Evolutionary conservation across 2,888 invertebrate genomes (phyloP), one percentile per base, ranked within the genome.

Genomic region (Sinelater perroti): DNA sequence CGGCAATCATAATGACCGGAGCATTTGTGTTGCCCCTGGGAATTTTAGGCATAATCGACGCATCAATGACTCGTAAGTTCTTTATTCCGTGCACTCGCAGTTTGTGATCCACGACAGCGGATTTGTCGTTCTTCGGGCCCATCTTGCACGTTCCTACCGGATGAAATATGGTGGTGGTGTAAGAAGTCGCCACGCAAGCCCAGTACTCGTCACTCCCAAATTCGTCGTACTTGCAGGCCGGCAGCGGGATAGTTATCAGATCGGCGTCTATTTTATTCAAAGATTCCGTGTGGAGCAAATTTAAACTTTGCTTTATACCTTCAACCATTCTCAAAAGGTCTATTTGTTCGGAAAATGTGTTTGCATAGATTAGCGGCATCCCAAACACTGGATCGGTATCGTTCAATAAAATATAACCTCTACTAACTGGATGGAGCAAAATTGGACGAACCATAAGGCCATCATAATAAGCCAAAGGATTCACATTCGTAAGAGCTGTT

Each of bases 291-390:
- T 83, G 73, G 64, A 87, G 82, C 30, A 89, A 75, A 40, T 82
- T 79, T 10, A 85, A 71, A 17, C 81, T 83, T 60, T 84, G 86
- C 62, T 83, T 82, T 18, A 86, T 77, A 0, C 86, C 87, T 66
- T 84, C 82, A 10, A 88, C 75, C 65, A 89, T 80, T 7, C 81
- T 79, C 40, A 83, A 78, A 3, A 88, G 63, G 70, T 92, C 91
- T 44, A 84, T 80, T 65, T 82, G 79, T n/a, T 83, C 82, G 0
- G 82, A 82, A 53, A 87, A 88, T 51, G 86, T 87, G 63, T 85
- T 86, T 0, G 93, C 85, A 68, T 87, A 87, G 62, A 94, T 88
- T 50, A 88, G 75, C 0, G 93, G 93, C 42, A 82, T 81, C 0
- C 90, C 88, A 70, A 83, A 85, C 47, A 86, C 71, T 0, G 93